Evolutionary conservation across 2,113 vertebrate genomes (phyloP).

Genomic region (Pagrus major): DNA sequence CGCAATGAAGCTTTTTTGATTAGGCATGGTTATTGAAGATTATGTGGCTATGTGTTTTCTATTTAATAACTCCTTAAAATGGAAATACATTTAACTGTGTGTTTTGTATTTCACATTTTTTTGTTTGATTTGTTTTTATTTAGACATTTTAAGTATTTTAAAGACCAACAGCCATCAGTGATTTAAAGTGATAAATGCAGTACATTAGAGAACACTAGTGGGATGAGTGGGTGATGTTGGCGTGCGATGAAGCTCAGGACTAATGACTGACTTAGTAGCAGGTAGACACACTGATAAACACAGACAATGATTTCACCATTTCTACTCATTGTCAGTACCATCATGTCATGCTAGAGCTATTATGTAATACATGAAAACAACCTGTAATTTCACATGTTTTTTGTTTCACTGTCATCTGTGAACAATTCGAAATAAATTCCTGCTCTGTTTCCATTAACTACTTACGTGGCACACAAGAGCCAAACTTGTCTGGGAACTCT

Average conservation of each 20-base stretch:
- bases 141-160: neutral
- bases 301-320: neutral
- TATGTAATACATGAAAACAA: neutral
- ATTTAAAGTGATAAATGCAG: neutral
- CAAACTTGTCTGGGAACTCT: slow-evolving; percentile 98
- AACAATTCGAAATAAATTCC: neutral
- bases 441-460: slow-evolving; percentile 48
- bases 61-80: no score
- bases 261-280: neutral
- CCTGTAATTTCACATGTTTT: neutral
- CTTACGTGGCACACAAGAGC: slow-evolving; percentile 98
- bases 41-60: no score
- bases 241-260: neutral
- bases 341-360: neutral
- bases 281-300: neutral
- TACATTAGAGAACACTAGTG: neutral
- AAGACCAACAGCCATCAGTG: neutral
- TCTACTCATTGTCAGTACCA: neutral
- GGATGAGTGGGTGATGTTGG: neutral
- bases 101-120: neutral
- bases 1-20: no score
- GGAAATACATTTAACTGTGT: neutral
- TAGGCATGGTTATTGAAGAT: no score
- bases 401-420: neutral
- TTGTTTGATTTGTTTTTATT: neutral